Base-by-base conservation (phyloP, 2,797 vertebrate genomes). In the Rhinoraja longicauda region DNA sequence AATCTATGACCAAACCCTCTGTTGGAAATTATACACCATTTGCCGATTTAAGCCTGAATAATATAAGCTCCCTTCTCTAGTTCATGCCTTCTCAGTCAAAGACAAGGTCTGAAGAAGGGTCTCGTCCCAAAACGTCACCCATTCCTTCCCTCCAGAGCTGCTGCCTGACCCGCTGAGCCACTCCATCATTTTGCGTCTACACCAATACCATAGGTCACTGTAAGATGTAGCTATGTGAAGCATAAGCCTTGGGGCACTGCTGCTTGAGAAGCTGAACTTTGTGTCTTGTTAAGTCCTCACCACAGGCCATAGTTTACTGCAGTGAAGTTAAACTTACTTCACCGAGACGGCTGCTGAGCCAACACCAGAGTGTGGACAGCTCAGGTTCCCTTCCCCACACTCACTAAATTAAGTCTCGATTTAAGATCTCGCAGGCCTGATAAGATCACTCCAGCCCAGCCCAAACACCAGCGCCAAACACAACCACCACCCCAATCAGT, bases 31-130 rank as follows among this genome's bases (percentile, higher is more conserved):
- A 57, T 67, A 64, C n/a, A 67, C 32, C 15, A 67, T 36, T 64
- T 88, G 84, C 7, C 84, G 64, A 67, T 88, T 88, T 88, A 88
- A 67, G 17, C n/a, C 62, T 53, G n/a, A 13, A 62, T 86, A n/a
- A 86, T 86, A 62, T 36, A 15, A 64, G n/a, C 84, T 67, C 67
- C 19, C n/a, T 67, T 36, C 17, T 21, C 59, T 67, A 13, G 10
- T 9, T 88, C 8, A 15, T 57, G 79, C 45, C 45, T 45, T 45
- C 45, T 45, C 45, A 45, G 45, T 4, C 64, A 67, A 67, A 10
- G 17, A 10, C 9, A 67, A 67, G 17, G 64, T 67, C 7, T 67
- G 64, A 45, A 45, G 45, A 45, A 45, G 45, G 45, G 2, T 45
- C 45, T 45, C 4, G 45, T 45, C 45, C 45, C 45, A 2, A 45